Evolutionary conservation across 2,888 invertebrate species (phyloP).

Genomic region (Leuctra nigra): DNA sequence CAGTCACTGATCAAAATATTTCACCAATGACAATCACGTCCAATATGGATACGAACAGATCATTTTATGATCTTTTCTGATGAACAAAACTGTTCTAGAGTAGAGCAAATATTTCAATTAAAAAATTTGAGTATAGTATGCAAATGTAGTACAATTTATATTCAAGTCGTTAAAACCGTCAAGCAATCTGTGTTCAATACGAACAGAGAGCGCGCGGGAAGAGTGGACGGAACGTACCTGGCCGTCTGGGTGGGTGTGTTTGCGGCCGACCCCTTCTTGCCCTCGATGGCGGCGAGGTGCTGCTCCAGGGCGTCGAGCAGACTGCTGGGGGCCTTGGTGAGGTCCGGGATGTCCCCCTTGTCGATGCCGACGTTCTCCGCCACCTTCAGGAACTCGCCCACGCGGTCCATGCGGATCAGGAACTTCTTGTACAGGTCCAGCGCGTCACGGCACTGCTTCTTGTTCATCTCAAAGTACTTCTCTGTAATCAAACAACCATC

Average conservation of each 20-base stretch:
- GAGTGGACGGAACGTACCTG: constrained; percentile 57
- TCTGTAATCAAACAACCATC: no score
- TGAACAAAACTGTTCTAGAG: no score
- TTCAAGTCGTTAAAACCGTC: no score
- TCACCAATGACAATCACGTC: no score
- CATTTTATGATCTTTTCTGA: no score
- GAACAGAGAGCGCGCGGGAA: no score
- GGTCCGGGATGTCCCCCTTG: constrained; percentile 96
- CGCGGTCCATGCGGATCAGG: constrained; percentile 96
- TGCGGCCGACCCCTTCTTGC: constrained; percentile 79
- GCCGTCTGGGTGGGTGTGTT: constrained; percentile 83
- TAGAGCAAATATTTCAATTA: no score
- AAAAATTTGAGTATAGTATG: no score
- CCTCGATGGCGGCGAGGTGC: constrained; percentile 88
- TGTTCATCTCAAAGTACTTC: constrained; percentile 99
- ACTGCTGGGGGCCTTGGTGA: constrained; percentile 96
- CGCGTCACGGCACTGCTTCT: constrained; percentile 96
- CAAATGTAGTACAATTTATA: no score
- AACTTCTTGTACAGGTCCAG: constrained; percentile 98
- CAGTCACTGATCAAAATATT: no score
- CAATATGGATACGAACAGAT: no score
- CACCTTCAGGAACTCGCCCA: constrained; percentile 94
- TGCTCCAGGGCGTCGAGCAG: constrained; percentile 94
- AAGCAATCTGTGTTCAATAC: no score
- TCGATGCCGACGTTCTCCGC: constrained; percentile 90